phyloP scores from a whole-genome alignment of 53 echinoderm and acorn worm genomes.

The Echinarachnius parma region DNA sequence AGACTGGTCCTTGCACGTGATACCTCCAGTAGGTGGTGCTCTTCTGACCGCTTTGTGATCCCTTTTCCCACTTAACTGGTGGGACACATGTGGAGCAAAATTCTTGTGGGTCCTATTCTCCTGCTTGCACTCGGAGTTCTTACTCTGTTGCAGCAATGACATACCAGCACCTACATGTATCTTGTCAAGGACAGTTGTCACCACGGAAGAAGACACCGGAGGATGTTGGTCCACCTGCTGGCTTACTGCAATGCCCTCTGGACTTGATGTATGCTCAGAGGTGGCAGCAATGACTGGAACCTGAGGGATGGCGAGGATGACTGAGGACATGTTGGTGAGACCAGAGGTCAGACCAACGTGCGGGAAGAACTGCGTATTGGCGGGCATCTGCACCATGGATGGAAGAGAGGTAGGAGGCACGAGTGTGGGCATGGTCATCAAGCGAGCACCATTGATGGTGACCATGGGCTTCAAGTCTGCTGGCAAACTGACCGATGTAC shows the following conservation, averaged over 20 bases:
- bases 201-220: neutral
- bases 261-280: no score
- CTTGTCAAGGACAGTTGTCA: slow-evolving; percentile 25
- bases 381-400: slow-evolving; percentile 9
- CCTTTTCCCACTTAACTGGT: no score
- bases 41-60: no score
- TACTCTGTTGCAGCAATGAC: slow-evolving; percentile 18
- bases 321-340: slow-evolving; percentile 32
- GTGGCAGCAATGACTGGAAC: slow-evolving; percentile 26
- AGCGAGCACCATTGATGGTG: slow-evolving; percentile 19
- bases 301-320: slow-evolving; percentile 65
- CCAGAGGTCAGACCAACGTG: no score
- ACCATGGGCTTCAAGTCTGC: slow-evolving; percentile 14
- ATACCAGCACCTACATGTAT: neutral
- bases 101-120: no score
- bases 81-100: no score
- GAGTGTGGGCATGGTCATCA: slow-evolving; percentile 19
- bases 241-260: no score
- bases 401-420: slow-evolving; percentile 3
- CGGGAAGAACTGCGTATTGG: slow-evolving; percentile 1
- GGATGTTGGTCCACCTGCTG: no score
- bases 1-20: no score
- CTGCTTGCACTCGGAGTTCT: slow-evolving; percentile 10
- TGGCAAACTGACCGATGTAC: neutral
- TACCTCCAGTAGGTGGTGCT: no score